A percentile compares a stretch with the other conserved stretches of the same genome.
phyloP scores from a whole-genome alignment of 2,797 vertebrate species.

The Coreius guichenoti region DNA sequence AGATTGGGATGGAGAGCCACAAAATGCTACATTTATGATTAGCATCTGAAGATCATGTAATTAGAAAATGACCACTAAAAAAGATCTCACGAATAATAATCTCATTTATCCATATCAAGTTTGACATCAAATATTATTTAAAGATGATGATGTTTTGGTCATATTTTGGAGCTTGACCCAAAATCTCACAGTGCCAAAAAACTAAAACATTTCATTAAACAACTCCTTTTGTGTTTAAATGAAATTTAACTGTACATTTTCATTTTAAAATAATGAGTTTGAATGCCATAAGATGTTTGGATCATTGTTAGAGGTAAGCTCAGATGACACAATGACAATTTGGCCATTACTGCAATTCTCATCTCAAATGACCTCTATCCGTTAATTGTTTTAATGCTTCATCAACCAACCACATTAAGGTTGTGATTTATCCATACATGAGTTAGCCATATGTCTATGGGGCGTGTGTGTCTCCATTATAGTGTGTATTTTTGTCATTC shows the following conservation, averaged over 20 bases:
- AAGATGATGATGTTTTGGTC: not conserved
- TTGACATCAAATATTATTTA: not conserved
- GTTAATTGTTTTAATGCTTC: constrained; percentile 58
- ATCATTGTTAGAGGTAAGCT: constrained; percentile 13
- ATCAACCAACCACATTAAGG: constrained; percentile 43
- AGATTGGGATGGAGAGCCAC: not conserved
- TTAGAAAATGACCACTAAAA: not conserved
- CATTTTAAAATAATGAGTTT: not conserved
- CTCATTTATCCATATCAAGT: not conserved
- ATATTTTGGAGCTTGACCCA: not conserved
- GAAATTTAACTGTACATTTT: too few species aligned
- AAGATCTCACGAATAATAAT: not conserved
- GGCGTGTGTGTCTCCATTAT: constrained; percentile 8
- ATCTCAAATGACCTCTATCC: constrained; percentile 44
- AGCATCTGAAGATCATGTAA: not conserved
- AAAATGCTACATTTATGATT: not conserved
- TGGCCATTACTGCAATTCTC: constrained; percentile 48
- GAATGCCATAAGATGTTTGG: not conserved
- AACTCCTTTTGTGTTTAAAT: not conserved
- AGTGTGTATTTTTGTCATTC: constrained; percentile 11
- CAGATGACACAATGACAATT: constrained; percentile 29
- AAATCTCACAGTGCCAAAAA: not conserved
- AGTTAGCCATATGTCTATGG: constrained; percentile 36
- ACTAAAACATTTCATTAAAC: not conserved
- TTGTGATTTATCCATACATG: constrained; percentile 14